Evolutionary conservation across 1,140 invertebrate genomes (phyloP).

Genomic region (Drosophila seguyi): DNA sequence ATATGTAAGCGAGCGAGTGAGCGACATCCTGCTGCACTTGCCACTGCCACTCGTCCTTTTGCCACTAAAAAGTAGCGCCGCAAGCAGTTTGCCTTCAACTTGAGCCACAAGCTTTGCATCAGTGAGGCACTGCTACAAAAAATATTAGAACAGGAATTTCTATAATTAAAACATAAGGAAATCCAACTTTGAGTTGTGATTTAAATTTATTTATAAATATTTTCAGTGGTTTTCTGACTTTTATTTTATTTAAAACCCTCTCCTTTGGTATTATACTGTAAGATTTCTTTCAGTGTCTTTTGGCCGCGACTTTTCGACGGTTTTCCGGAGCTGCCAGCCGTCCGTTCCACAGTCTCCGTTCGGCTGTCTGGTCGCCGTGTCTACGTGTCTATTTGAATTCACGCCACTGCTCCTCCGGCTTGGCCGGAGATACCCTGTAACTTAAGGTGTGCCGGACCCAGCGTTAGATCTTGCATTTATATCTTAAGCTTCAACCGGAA

Average conservation of each 20-base stretch:
- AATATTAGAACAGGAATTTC: background rate
- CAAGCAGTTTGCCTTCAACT: conserved; percentile 40
- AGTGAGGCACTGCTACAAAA: conserved; percentile 1
- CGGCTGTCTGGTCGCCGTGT: conserved; percentile 32
- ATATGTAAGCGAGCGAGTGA: conserved; percentile 12
- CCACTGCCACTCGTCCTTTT: conserved; percentile 10
- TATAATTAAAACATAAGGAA: too few species aligned
- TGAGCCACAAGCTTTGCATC: conserved; percentile 12
- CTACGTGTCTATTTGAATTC: conserved; percentile 60
- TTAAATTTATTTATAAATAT: background rate
- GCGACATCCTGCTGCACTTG: conserved; percentile 36
- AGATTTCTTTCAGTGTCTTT: conserved; percentile 8
- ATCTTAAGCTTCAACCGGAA: background rate
- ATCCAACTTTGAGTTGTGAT: background rate
- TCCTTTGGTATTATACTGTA: fast-evolving
- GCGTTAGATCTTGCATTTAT: background rate
- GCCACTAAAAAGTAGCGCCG: conserved; percentile 12
- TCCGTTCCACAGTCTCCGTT: conserved; percentile 39
- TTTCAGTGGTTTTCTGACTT: too few species aligned
- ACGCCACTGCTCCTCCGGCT: conserved; percentile 2
- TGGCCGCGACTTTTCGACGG: conserved; percentile 21
- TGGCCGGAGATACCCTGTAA: conserved; percentile 30
- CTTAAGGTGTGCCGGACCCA: background rate
- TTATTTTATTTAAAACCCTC: too few species aligned
- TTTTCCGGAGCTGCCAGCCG: conserved; percentile 20